Percentiles rank a stretch among this genome's conserved stretches.
Evolutionary conservation across 2,113 vertebrate species (phyloP).

Genomic region (Neolamprologus variostigma): DNA sequence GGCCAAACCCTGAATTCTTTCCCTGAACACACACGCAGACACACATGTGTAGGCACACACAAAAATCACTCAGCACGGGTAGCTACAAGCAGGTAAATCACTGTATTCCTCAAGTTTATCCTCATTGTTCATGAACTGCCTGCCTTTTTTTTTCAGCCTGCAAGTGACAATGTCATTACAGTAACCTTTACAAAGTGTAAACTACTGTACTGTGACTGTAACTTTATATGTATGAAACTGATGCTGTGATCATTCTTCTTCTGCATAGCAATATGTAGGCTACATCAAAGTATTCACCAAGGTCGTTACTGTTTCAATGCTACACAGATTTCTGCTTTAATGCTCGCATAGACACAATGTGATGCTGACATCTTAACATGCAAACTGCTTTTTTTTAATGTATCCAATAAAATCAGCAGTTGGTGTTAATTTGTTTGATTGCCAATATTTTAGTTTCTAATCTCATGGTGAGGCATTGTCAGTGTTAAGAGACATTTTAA

Average conservation of each 20-base stretch:
- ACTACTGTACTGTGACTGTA: constrained; percentile 13
- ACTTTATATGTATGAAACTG: constrained; percentile 4
- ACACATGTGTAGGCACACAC: background rate
- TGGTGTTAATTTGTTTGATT: background rate
- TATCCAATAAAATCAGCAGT: background rate
- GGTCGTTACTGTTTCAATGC: constrained; percentile 8
- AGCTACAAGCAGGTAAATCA: constrained; percentile 22
- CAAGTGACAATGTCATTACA: background rate
- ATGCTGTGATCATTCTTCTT: background rate
- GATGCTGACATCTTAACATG: background rate
- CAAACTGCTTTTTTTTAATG: background rate
- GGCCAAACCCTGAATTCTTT: constrained; percentile 42
- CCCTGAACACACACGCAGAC: constrained; percentile 6
- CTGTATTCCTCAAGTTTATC: background rate
- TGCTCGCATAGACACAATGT: background rate
- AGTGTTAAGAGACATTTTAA: background rate
- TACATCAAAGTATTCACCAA: background rate
- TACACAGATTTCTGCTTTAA: background rate
- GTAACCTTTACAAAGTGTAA: constrained; percentile 40
- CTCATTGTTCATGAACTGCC: constrained; percentile 29
- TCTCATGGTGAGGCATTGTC: background rate
- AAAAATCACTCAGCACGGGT: constrained; percentile 4
- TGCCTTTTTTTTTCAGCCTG: constrained; percentile 1
- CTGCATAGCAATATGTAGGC: background rate
- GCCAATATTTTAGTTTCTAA: background rate